Conservation (phyloP, 2,888 invertebrate genomes). For the Drosophila demipolita region DNA sequence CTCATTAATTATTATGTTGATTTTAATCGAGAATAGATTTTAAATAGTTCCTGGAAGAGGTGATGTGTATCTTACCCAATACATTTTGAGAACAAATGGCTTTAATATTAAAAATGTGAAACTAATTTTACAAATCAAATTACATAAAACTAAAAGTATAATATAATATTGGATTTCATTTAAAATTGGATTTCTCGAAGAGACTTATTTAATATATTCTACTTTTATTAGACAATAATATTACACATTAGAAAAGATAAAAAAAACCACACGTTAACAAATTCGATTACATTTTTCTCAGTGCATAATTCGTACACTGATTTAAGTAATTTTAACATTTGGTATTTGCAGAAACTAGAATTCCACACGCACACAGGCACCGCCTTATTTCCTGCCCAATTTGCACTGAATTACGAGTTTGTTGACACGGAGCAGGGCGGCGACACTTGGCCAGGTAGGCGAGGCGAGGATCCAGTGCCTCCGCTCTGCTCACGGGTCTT, state of each 20-base stretch:
- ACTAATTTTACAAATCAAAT: no score
- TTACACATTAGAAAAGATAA: background rate
- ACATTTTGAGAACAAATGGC: no score
- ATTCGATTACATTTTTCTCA: background rate
- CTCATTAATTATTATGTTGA: background rate
- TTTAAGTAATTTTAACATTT: constrained; percentile 2
- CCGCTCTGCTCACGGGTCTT: constrained; percentile 88
- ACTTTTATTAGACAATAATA: background rate
- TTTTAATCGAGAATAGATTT: background rate
- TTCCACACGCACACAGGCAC: constrained; percentile 90
- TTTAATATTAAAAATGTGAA: no score
- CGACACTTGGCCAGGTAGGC: constrained; percentile 87
- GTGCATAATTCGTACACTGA: constrained; percentile 27
- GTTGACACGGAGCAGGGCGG: constrained; percentile 92
- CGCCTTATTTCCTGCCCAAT: constrained; percentile 91
- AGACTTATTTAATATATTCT: background rate
- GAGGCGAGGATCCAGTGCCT: constrained; percentile 85
- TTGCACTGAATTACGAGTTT: constrained; percentile 92
- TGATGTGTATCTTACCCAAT: background rate
- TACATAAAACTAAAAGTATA: no score
- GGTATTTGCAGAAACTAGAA: constrained; percentile 85
- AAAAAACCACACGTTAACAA: background rate
- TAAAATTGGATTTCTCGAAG: background rate
- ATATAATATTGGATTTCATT: background rate
- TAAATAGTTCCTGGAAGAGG: background rate